Percentiles rank a stretch among this genome's conserved stretches.
These are phyloP conservation scores for Alsophila aescularia DNA, from an alignment of 2,888 invertebrate genomes.

Conservation along the genomic window DNA sequence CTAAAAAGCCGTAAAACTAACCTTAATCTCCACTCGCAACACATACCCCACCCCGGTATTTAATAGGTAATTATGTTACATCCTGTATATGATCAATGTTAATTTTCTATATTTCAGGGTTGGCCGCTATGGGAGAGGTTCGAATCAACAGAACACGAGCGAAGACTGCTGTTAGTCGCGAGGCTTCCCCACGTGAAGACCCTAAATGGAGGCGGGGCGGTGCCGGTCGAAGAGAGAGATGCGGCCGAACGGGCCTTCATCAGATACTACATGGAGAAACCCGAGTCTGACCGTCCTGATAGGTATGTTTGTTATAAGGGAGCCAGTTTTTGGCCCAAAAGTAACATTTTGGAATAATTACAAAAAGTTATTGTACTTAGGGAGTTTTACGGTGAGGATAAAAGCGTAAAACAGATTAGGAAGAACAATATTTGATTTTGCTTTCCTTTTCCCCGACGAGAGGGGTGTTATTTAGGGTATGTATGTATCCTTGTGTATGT, in stretches of 20 bases:
- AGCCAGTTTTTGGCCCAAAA: neutral
- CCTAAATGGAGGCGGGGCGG: slow-evolving; percentile 94
- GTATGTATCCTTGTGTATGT: too few species aligned
- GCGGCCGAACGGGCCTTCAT: slow-evolving; percentile 97
- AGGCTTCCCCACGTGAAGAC: slow-evolving; percentile 93
- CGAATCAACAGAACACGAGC: slow-evolving; percentile 94
- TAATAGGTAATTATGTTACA: too few species aligned
- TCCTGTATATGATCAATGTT: neutral
- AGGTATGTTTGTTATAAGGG: slow-evolving; percentile 77
- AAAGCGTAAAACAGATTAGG: too few species aligned
- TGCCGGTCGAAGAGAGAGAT: slow-evolving; percentile 93
- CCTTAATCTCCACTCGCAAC: too few species aligned
- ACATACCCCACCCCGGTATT: too few species aligned
- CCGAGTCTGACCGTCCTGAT: slow-evolving; percentile 91
- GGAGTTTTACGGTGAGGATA: too few species aligned
- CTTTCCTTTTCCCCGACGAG: too few species aligned
- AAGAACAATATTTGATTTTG: too few species aligned
- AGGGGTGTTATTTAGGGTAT: too few species aligned
- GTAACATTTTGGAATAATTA: too few species aligned
- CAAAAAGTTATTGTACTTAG: too few species aligned
- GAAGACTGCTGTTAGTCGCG: slow-evolving; percentile 94
- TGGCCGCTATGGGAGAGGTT: slow-evolving; percentile 90
- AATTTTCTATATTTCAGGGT: slow-evolving; percentile 70
- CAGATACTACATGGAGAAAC: slow-evolving; percentile 94
- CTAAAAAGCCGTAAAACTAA: too few species aligned